Base-by-base conservation (phyloP, 2,113 vertebrate genomes). In the Sapayoa aenigma region DNA sequence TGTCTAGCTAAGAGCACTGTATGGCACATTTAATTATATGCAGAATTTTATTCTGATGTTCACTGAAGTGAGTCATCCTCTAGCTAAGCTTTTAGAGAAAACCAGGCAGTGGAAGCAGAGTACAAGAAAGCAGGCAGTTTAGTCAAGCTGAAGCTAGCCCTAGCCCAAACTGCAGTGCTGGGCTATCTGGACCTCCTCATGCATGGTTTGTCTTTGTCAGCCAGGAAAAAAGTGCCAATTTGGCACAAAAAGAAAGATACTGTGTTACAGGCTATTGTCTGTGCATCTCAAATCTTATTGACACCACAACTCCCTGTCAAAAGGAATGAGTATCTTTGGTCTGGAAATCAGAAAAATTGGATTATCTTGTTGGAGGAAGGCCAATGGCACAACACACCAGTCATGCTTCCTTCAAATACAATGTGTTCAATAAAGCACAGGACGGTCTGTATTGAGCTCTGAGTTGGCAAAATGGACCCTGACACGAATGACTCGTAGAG, bases 11-110 rank as follows among this genome's bases (percentile, higher is more conserved):
- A 67, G 59, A 92, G 68, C 88, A 35, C 71, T 71, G 79, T 12
- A 42, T 27, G 7, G 79, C 76, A 55, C 76, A 41, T 44, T 93
- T 91, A 96, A 94, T 96, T 84, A 76, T 91, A 92, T 90, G 83
- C 91, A 94, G 94, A 93, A 78, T 95, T 96, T 94, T 94, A 87
- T 90, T 95, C 79, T 52, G 89, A 81, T 95, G 91, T 81, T 95
- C 94, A 93, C 76, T 95, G 91, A 72, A 95, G 86, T 94, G 95
- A 96, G 91, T 93, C 91, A 49, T 95, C 56, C 80, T 87, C 80
- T 91, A 84, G 83, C 94, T 95, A 90, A 95, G 91, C 95, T 96
- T 93, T 68, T 87, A 77, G 83, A 90, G 89, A 12, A 52, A 81
- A 67, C 47, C 27, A 67, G 76, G 76, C 76, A n/a, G 15, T 12